A percentile compares a stretch with the other conserved stretches of the same genome.
Evolutionary conservation across 2,797 vertebrate species (phyloP).

Genomic region (Morus bassanus): DNA sequence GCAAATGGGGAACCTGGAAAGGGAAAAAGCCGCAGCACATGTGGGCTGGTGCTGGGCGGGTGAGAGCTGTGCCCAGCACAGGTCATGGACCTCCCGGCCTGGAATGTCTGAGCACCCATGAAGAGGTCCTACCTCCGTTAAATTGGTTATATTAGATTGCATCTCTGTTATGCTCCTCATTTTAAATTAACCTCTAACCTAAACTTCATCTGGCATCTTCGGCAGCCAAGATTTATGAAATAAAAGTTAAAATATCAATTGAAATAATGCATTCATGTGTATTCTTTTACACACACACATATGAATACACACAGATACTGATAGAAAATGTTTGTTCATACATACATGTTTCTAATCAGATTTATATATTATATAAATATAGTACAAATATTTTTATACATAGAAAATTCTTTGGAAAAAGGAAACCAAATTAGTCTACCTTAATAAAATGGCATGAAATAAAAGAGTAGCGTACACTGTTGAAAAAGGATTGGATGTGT

Average conservation of each 20-base stretch:
- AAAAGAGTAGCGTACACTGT: neutral
- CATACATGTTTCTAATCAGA: neutral
- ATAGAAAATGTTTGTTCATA: neutral
- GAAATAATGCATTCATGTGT: neutral
- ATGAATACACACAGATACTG: neutral
- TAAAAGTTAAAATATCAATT: neutral
- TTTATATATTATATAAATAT: neutral
- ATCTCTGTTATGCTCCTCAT: neutral
- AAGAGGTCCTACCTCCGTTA: neutral
- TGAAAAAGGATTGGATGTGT: neutral
- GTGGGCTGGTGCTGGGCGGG: neutral
- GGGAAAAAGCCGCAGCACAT: neutral
- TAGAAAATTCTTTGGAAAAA: neutral
- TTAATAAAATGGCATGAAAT: neutral
- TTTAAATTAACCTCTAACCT: neutral
- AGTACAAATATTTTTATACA: neutral
- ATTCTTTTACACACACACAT: neutral
- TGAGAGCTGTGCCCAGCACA: rapidly evolving
- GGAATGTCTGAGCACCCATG: neutral
- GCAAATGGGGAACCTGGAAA: neutral
- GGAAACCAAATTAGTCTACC: neutral
- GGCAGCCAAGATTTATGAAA: neutral
- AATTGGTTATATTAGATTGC: neutral
- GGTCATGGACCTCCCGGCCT: neutral
- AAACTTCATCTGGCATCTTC: neutral